phyloP scores from a whole-genome alignment of 1,140 invertebrate species.

The Caerostris darwini region DNA sequence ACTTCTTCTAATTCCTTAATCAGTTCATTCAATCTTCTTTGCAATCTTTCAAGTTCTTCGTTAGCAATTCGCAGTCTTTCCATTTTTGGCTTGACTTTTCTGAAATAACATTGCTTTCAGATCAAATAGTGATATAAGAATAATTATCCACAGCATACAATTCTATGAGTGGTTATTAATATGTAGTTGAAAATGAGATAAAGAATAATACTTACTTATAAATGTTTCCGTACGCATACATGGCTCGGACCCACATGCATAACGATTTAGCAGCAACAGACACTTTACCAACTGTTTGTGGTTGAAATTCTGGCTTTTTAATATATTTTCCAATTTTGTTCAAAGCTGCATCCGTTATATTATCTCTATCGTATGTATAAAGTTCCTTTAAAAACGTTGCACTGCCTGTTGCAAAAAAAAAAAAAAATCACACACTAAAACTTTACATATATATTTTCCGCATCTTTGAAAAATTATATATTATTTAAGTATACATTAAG shows the following conservation, averaged over 20 bases:
- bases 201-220: constrained; percentile 83
- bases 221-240: constrained; percentile 93
- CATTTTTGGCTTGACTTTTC: constrained; percentile 67
- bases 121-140: neutral
- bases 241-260: constrained; percentile 94
- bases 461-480: too few relatives aligned
- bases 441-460: too few relatives aligned
- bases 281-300: constrained; percentile 90
- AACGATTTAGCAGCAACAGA: constrained; percentile 91
- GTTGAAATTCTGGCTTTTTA: constrained; percentile 91
- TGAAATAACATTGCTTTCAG: neutral
- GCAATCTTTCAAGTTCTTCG: constrained; percentile 65
- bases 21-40: constrained; percentile 34
- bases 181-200: neutral
- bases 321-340: constrained; percentile 91
- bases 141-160: neutral
- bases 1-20: constrained; percentile 56
- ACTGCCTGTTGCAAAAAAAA: constrained; percentile 80
- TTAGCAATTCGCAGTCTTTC: constrained; percentile 53
- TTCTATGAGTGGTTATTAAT: neutral
- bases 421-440: neutral
- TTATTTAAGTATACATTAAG: too few relatives aligned
- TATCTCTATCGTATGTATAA: constrained; percentile 93
- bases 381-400: constrained; percentile 85
- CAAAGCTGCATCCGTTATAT: constrained; percentile 90